Percentiles rank a stretch among this genome's conserved stretches.
phyloP scores from a whole-genome alignment of 2,888 invertebrate species.

The Dysmachus trigonus region DNA sequence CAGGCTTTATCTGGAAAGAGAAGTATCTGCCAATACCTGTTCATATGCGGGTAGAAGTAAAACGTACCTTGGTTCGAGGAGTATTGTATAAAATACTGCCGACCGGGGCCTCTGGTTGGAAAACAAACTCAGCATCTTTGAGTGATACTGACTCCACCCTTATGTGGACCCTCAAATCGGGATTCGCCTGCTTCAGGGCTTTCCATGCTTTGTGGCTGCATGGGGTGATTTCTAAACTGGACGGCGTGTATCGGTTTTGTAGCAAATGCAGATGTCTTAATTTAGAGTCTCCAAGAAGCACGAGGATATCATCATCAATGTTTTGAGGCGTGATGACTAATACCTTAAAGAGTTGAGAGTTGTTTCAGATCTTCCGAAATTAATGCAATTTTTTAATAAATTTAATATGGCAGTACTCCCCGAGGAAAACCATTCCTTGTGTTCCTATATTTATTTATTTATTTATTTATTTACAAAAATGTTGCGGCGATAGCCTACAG shows the following conservation, averaged over 20 bases:
- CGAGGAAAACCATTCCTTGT: too few relatives aligned
- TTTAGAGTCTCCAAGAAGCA: conserved; percentile 71
- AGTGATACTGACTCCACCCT: conserved; percentile 68
- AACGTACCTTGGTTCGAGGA: conserved; percentile 68
- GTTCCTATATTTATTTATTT: too few relatives aligned
- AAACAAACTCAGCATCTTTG: conserved; percentile 69
- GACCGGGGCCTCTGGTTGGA: conserved; percentile 77
- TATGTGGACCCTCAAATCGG: conserved; percentile 73
- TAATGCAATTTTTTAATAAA: background rate
- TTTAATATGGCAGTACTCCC: too few relatives aligned
- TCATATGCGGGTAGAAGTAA: background rate
- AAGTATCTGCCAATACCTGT: background rate
- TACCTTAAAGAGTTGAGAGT: conserved; percentile 61
- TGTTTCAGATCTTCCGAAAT: background rate
- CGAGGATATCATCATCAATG: conserved; percentile 76
- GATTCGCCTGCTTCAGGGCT: conserved; percentile 68
- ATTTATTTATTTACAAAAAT: too few relatives aligned
- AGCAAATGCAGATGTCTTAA: conserved; percentile 75
- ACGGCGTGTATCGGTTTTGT: conserved; percentile 76
- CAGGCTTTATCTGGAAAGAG: conserved; percentile 64
- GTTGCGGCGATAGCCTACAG: too few relatives aligned
- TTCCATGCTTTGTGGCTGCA: conserved; percentile 66
- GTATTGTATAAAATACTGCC: conserved; percentile 72
- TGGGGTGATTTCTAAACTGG: conserved; percentile 66
- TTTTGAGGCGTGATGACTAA: conserved; percentile 77